Conservation (phyloP, 2,797 vertebrate species). For the Synaphobranchus kaupii region DNA sequence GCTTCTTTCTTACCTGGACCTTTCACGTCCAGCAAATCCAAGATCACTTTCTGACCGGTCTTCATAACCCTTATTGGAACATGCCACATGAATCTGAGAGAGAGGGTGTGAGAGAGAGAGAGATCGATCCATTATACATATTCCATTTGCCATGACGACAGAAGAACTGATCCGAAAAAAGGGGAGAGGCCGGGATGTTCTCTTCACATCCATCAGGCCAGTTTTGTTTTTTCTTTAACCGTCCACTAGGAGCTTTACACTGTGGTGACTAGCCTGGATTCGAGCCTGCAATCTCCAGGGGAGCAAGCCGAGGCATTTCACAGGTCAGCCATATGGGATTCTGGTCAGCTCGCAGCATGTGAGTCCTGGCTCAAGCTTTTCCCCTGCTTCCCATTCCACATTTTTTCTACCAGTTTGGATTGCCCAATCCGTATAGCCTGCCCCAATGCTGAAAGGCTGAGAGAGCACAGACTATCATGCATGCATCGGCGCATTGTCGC, state of each 20-base stretch:
- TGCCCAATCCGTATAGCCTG: neutral
- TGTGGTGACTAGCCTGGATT: neutral
- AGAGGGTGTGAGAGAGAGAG: conserved; percentile 17
- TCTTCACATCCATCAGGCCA: neutral
- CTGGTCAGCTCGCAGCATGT: neutral
- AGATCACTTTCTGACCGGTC: fast-evolving
- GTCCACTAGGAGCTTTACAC: neutral
- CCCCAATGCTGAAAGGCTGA: neutral
- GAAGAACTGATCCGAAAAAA: neutral
- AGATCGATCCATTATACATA: neutral
- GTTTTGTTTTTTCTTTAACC: neutral
- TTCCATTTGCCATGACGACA: neutral
- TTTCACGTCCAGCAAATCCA: conserved; percentile 28
- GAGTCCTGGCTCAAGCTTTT: neutral
- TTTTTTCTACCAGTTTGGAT: neutral
- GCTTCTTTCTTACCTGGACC: conserved; percentile 53
- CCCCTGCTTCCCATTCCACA: neutral
- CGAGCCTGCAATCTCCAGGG: neutral
- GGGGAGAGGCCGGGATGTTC: neutral
- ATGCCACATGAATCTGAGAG: conserved; percentile 76
- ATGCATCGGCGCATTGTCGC: neutral
- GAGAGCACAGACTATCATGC: neutral
- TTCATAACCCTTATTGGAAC: conserved; percentile 70
- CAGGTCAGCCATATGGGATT: neutral
- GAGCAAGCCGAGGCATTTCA: neutral